These are phyloP conservation scores for Reticulitermes lucifugus DNA, from an alignment of 2,888 invertebrate genomes.

Conservation along the genomic window DNA sequence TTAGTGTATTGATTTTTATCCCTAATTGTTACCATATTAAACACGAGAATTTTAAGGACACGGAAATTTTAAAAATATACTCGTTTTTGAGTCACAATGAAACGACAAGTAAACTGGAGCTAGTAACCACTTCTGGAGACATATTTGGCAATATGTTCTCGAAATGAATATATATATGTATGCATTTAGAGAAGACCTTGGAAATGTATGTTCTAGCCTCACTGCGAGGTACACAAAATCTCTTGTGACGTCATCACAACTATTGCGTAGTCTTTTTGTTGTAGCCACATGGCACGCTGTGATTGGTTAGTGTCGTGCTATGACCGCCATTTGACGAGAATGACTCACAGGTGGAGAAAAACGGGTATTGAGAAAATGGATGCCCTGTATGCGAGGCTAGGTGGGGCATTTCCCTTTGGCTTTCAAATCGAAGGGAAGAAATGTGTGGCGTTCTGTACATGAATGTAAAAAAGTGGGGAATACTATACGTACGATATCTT, in stretches of 20 bases:
- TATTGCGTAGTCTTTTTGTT: constrained; percentile 63
- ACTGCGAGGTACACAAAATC: constrained; percentile 56
- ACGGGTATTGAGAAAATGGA: constrained; percentile 69
- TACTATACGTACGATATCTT: neutral
- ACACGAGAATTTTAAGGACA: no score
- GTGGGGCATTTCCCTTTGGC: constrained; percentile 55
- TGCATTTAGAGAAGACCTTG: constrained; percentile 61
- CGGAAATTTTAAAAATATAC: no score
- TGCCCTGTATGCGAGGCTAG: constrained; percentile 71
- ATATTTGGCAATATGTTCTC: neutral
- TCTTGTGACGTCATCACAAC: constrained; percentile 62
- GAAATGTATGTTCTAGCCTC: constrained; percentile 63
- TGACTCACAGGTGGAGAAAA: constrained; percentile 75
- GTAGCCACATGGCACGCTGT: constrained; percentile 58
- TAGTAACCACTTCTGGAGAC: no score
- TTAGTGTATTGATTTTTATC: no score
- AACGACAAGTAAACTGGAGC: no score
- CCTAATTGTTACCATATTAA: no score
- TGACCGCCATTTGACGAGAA: constrained; percentile 75
- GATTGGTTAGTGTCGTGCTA: constrained; percentile 62
- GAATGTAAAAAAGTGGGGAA: constrained; percentile 35
- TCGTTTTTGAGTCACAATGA: no score
- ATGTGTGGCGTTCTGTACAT: constrained; percentile 50
- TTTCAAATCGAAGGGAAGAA: constrained; percentile 56
- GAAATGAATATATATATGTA: neutral